Base-by-base conservation (phyloP, 2,888 invertebrate species). In the Diarsia dahlii region DNA sequence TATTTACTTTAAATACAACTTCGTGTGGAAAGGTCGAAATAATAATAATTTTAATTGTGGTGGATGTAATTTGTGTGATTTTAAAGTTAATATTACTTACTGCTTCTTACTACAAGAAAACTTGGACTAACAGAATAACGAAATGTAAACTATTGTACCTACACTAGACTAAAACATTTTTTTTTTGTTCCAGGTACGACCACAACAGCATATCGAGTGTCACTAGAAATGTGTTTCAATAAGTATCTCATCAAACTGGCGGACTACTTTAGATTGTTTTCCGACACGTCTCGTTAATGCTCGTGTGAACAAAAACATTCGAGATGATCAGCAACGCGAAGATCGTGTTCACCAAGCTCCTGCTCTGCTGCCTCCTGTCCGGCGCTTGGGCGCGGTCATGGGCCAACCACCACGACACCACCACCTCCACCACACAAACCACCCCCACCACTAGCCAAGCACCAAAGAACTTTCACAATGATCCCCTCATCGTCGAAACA, bases 401-500 rank as follows among this genome's bases (percentile, higher is more conserved):
- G 96, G 97, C 97, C 3, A 97, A 96, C 85, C 96, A 95, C 85
- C 97, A 97, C 86, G 96, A 96, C 80, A 96, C 96, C 0, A 96
- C 96, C 10, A 97, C 96, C 2, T 96, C 96, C 10, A 96, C 96
- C 1, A 96, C 96, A 20, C 95, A 95, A 86, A 95, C 95, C 0
- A 96, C 96, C 15, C 96, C 97, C 3, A 96, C 96, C 23, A 96
- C 96, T 62, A 96, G 93, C 81, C 93, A 93, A 10, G 90, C 91
- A 72, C 96, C 96, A 74, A 96, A 95, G 89, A 96, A 96, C 86
- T 95, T 97, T 84, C 96, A 97, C 88, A 96, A 96, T 92, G 98
- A 98, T 93, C 98, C 98, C 0, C 96, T 98, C 81, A 97, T 98
- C 73, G 98, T 99, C 66, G 98, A 98, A 93, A 99, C 99, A 45